Evolutionary conservation across 2,113 vertebrate species (phyloP), one percentile per base, ranked within the genome.

Genomic region (Gymnocephalus cernua): DNA sequence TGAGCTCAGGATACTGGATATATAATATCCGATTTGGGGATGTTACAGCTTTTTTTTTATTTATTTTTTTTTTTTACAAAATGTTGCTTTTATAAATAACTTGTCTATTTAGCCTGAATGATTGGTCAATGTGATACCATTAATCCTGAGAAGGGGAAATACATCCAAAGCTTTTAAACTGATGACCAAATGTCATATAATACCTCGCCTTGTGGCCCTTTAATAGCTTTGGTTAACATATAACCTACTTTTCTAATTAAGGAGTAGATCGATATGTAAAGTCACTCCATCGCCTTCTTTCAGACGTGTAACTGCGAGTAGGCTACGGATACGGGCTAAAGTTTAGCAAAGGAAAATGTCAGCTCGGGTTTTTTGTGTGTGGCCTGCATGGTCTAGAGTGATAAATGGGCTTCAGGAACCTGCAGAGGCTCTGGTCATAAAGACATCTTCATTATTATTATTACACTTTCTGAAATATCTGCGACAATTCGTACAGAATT

Each of bases 1-100:
- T 92, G 92, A 88, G 90, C 86, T 80, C 86, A 62, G 53, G 18
- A 61, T 15, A 18, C 48, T 45, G 66, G 27, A 7, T 35, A 38
- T 29, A 29, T 29, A 32, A 32, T 53, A 83, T 59, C n/a, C 38
- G 50, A 71, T 86, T 51, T 76, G 6, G 38, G 38, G 21, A 71
- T 67, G 16, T 47, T 64, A 11, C 15, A 57, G 47, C 4, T 29
- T 59, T 77, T 62, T 45, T 44, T 16, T 38, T 47, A n/a, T n/a
- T n/a, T n/a, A n/a, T n/a, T 5, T 5, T 77, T 62, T 44, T 45
- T 23, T 41, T 47, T n/a, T 41, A 63, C 19, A n/a, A 15, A 35
- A 64, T 69, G 15, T 14, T 6, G 56, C 59, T 77, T 68, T 21
- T 71, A 69, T 51, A 32, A 47, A 65, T 19, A 71, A 75, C 48